phyloP scores from a whole-genome alignment of 2,797 vertebrate species.

The Neosilurus mollespiculum region DNA sequence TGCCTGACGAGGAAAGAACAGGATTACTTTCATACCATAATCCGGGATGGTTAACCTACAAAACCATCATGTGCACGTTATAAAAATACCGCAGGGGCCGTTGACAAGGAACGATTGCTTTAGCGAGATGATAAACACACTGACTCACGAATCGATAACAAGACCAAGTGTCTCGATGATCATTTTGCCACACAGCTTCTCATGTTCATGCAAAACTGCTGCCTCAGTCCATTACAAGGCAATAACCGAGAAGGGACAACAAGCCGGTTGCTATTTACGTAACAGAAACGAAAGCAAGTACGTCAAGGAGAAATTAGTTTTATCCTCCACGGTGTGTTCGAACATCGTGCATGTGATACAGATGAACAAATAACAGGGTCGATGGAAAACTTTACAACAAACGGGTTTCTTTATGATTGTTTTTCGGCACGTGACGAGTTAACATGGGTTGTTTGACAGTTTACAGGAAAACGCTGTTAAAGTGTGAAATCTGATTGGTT shows the following conservation, averaged over 20 bases:
- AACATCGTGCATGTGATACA: neutral
- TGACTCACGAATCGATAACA: constrained; percentile 7
- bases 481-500: neutral
- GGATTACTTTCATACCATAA: constrained; percentile 46
- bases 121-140: constrained; percentile 18
- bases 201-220: constrained; percentile 3
- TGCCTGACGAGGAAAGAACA: constrained; percentile 18
- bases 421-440: neutral
- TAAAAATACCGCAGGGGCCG: constrained; percentile 36
- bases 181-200: neutral
- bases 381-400: neutral
- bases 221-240: constrained; percentile 10
- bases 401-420: neutral
- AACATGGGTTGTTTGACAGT: neutral
- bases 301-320: neutral
- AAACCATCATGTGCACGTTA: neutral
- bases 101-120: neutral
- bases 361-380: neutral
- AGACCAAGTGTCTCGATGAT: neutral
- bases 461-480: neutral
- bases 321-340: neutral
- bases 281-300: neutral
- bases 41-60: constrained; percentile 55
- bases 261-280: neutral
- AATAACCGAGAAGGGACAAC: neutral